Evolutionary conservation across 2,888 invertebrate species (phyloP), one percentile per base, ranked within the genome.

Genomic region (Drosophila dives): DNA sequence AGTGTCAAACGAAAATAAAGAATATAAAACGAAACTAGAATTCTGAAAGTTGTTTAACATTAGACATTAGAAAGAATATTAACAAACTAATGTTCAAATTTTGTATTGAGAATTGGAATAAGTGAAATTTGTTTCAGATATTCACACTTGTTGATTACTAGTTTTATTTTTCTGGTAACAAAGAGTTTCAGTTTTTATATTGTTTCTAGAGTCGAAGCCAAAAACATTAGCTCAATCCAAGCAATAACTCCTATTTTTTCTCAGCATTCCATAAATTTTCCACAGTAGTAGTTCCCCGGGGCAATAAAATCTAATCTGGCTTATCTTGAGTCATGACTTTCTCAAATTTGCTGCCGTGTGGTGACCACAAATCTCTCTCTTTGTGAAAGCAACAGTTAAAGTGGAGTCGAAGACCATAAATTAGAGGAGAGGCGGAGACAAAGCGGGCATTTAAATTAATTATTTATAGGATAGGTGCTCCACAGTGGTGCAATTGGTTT

Each of bases 361-460:
- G 40, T 29, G 66, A 67, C 83, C 77, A 72, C 82, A 79, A 78
- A 79, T 80, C 75, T 83, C 34, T 38, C 26, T 20, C 4, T 29
- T 17, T 8, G 26, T 42, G 38, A 63, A 68, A 67, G 73, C 82
- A 83, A 83, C 81, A 84, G 81, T 81, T 81, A 70, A 58, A 65
- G 34, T 59, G 55, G 36, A 45, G 29, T 54, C 36, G 15, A 33
- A 36, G 26, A 17, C 48, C 72, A 89, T 86, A 85, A 85, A 85
- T 89, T 79, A 84, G 15, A 12, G 51, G 51, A 23, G 51, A 23
- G 23, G 3, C 67, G 34, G 34, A 45, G 73, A 82, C 79, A 82
- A 74, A 76, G 61, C 32, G 75, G 64, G 68, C 79, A 86, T 89
- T 72, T 86, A 87, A 86, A 86, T 86, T 86, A 86, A 86, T 86